Evolutionary conservation across 2,113 vertebrate species (phyloP), one percentile per base, ranked within the genome.

Genomic region (Terrapene triunguis): DNA sequence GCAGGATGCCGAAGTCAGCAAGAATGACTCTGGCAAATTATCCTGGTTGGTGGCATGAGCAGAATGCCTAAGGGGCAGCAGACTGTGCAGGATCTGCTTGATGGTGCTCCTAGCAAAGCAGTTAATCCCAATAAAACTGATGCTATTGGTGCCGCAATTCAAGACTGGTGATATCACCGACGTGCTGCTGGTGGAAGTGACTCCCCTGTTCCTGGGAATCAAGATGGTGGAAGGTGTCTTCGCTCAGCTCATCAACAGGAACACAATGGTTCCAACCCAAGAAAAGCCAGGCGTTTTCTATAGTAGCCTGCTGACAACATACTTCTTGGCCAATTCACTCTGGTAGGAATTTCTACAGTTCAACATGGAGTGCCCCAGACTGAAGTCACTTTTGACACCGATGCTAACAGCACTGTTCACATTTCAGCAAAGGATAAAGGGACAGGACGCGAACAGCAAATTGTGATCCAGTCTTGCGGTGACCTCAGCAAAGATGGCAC

Each of bases 51-150:
- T 90, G 99, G 99, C 89, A 99, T 99, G 99, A 98, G 97, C 87
- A 99, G 99, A 57, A 99, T 99, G 99, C 99, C 99, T 17, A 99
- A 99, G 99, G 99, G 99, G 82, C 99, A 99, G 90, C 99, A 99
- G 97, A 99, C 99, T 0, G 99, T 99, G 8, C 99, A 99, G 98
- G 99, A 99, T 10, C 96, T 99, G 95, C 99, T 99, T 94, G 99
- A 99, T 17, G 98, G 99, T 2, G 98, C 99, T 88, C 99, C 99
- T 8, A 99, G 99, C 98, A 99, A 99, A 98, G 99, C 99, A 2
- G 99, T 99, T 21, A 99, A 99, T 96, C 99, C 99, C 0, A 99
- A 99, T 0, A 99, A 99, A 96, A 99, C 99, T 0, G 99, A 99
- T 47, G 99, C 99, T 44, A 99, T 99, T 1, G 99, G 99, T 16